phyloP scores from a whole-genome alignment of 2,113 vertebrate species.

The Daphoenositta chrysoptera region DNA sequence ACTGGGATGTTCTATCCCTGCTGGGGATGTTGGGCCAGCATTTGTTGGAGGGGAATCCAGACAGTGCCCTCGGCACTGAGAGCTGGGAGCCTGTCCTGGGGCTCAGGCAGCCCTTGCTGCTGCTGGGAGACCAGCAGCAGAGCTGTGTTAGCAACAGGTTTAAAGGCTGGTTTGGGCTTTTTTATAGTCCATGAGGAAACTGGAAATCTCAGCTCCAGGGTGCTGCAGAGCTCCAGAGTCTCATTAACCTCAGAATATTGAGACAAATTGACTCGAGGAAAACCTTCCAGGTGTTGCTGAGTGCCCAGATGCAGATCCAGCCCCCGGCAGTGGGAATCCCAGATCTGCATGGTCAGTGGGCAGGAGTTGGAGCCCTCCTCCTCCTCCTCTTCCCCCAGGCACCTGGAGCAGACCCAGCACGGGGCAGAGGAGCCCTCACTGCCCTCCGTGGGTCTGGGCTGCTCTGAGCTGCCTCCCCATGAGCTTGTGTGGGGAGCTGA shows the following conservation, averaged over 20 bases:
- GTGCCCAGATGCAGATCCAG: neutral
- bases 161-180: neutral
- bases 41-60: neutral
- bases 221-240: neutral
- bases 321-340: neutral
- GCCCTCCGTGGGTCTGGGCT: neutral
- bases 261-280: neutral
- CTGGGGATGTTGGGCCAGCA: neutral
- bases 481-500: rapidly evolving
- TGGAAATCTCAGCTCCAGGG: neutral
- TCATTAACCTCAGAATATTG: neutral
- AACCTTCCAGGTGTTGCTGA: neutral
- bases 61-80: neutral
- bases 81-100: neutral
- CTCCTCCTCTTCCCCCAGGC: neutral
- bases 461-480: neutral
- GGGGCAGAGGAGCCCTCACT: neutral
- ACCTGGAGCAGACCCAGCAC: neutral
- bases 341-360: neutral
- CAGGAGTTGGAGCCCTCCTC: neutral
- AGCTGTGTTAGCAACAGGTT: neutral
- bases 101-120: neutral
- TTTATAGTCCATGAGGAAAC: neutral
- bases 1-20: neutral
- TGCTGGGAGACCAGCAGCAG: neutral